Percentiles rank a stretch among this genome's conserved stretches.
Evolutionary conservation across 2,113 vertebrate genomes (phyloP).

Genomic region (Triplophysa siluroides): DNA sequence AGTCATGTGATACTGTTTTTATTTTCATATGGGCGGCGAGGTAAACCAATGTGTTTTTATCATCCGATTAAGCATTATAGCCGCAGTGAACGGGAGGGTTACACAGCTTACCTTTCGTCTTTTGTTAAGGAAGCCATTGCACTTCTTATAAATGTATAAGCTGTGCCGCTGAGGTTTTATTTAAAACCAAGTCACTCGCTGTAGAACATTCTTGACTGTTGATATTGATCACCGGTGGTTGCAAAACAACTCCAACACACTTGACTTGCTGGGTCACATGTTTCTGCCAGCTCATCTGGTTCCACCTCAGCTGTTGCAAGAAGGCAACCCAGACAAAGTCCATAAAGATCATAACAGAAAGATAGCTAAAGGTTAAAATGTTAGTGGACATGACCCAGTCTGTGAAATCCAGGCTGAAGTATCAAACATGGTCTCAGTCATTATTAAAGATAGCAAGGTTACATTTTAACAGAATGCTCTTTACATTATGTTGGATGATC

Average conservation of each 20-base stretch:
- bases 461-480: too few species aligned
- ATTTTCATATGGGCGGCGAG: neutral
- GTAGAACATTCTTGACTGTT: neutral
- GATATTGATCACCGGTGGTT: slow-evolving; percentile 5
- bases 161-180: neutral
- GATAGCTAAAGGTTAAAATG: neutral
- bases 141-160: neutral
- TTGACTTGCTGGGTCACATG: slow-evolving; percentile 25
- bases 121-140: neutral
- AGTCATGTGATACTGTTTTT: too few species aligned
- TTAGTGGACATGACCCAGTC: too few species aligned
- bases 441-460: too few species aligned
- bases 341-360: neutral
- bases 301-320: neutral
- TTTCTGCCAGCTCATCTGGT: slow-evolving; percentile 5
- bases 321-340: slow-evolving; percentile 17
- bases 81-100: neutral
- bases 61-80: too few species aligned
- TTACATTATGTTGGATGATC: too few species aligned
- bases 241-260: neutral
- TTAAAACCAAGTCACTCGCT: neutral
- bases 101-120: slow-evolving; percentile 42
- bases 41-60: neutral
- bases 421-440: too few species aligned
- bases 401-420: too few species aligned